These are phyloP conservation scores for Siderastrea siderea DNA, from an alignment of 92 coral and sea anemone species.

Conservation along the genomic window DNA sequence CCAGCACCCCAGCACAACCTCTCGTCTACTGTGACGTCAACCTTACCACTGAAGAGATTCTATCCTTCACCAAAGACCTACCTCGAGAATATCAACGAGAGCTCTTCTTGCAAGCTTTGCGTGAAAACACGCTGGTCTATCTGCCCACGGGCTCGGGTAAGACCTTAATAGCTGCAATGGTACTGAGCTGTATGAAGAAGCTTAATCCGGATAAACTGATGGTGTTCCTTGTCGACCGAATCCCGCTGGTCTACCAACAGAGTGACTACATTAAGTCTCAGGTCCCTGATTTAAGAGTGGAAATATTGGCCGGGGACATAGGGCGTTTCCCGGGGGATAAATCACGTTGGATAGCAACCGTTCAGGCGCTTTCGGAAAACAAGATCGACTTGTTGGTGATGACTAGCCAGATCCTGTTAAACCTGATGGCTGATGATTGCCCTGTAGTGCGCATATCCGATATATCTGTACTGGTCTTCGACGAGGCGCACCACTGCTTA, in stretches of 20 bases:
- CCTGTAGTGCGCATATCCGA: constrained; percentile 79
- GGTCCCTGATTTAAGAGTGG: constrained; percentile 77
- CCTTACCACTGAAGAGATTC: constrained; percentile 58
- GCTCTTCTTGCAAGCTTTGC: constrained; percentile 81
- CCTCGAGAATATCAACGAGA: constrained; percentile 93
- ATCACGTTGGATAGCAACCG: constrained; percentile 61
- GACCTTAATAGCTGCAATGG: constrained; percentile 95
- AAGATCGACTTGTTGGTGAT: constrained; percentile 86
- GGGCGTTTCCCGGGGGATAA: constrained; percentile 70
- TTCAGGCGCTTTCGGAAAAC: constrained; percentile 72
- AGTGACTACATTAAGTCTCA: constrained; percentile 85
- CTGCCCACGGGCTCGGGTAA: constrained; percentile 99
- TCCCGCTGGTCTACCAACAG: constrained; percentile 94
- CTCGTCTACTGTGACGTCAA: constrained; percentile 79
- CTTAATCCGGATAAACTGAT: constrained; percentile 90
- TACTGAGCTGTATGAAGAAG: constrained; percentile 89
- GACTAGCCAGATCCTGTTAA: constrained; percentile 91
- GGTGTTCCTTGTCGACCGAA: constrained; percentile 90
- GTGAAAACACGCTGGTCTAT: constrained; percentile 85
- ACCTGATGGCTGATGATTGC: constrained; percentile 77
- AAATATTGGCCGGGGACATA: constrained; percentile 80
- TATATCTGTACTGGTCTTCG: constrained; percentile 86
- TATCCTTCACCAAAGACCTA: constrained; percentile 65
- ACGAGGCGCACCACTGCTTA: constrained; percentile 92
- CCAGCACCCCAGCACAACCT: constrained; percentile 5